phyloP scores from a whole-genome alignment of 2,113 vertebrate genomes.

The Tragelaphus buxtoni region DNA sequence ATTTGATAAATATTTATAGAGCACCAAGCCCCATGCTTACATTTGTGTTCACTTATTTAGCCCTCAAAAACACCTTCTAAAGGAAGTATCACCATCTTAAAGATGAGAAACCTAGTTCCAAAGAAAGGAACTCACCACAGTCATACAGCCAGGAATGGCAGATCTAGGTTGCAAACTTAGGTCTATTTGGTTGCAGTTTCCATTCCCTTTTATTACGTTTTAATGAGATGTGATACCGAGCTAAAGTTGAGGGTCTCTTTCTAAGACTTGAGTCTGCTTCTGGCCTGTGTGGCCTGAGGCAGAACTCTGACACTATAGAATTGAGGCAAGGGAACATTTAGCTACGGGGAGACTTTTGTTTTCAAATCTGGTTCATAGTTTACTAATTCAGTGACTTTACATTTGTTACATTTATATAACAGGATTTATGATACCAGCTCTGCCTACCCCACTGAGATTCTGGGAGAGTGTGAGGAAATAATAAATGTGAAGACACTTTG shows the following conservation, averaged over 20 bases:
- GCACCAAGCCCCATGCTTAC: neutral
- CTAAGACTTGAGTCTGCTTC: neutral
- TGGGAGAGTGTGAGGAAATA: neutral
- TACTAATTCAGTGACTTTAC: neutral
- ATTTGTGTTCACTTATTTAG: neutral
- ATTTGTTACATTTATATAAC: neutral
- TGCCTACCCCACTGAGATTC: neutral
- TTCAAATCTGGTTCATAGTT: neutral
- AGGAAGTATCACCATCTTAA: neutral
- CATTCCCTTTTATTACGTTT: neutral
- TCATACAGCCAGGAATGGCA: neutral
- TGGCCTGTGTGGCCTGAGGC: neutral
- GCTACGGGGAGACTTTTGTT: neutral
- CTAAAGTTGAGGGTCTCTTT: neutral
- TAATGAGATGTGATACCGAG: neutral
- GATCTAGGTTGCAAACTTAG: neutral
- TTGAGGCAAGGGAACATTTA: neutral
- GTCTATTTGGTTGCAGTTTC: neutral
- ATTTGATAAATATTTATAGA: neutral
- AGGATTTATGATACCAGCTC: neutral
- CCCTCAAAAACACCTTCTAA: neutral
- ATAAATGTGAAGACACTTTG: neutral
- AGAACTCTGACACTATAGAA: neutral
- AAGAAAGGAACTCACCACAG: neutral
- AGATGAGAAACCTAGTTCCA: neutral